Evolutionary conservation across 1,140 invertebrate genomes (phyloP).

Genomic region (Eubasilissa regina): DNA sequence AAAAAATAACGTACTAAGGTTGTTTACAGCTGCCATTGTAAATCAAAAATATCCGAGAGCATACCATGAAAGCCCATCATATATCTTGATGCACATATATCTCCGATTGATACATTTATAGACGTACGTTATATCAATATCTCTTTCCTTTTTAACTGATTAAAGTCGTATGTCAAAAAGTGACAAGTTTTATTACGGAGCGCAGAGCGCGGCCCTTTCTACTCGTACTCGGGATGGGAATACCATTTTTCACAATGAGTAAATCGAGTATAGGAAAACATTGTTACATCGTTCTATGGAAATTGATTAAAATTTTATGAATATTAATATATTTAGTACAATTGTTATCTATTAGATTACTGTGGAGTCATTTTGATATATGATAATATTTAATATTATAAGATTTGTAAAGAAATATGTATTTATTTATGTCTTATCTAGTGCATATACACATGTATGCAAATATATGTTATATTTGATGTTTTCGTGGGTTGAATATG

Average conservation of each 20-base stretch:
- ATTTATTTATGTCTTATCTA: too few relatives aligned
- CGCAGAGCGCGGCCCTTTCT: slow-evolving; percentile 27
- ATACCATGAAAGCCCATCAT: slow-evolving; percentile 49
- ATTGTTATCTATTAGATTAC: too few relatives aligned
- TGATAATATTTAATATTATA: too few relatives aligned
- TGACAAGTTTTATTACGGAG: slow-evolving; percentile 58
- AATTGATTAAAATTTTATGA: too few relatives aligned
- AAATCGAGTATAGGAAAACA: slow-evolving; percentile 15
- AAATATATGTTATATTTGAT: too few relatives aligned
- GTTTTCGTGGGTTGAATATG: too few relatives aligned
- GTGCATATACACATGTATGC: too few relatives aligned
- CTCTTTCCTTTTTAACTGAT: slow-evolving; percentile 60
- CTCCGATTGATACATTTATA: slow-evolving; percentile 56
- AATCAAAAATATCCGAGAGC: slow-evolving; percentile 55
- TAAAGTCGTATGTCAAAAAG: slow-evolving; percentile 60
- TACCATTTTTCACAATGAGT: slow-evolving; percentile 45
- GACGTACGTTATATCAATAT: slow-evolving; percentile 58
- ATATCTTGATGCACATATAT: slow-evolving; percentile 44
- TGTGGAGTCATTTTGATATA: too few relatives aligned
- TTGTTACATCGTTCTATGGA: too few relatives aligned
- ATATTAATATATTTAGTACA: too few relatives aligned
- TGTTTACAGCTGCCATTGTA: slow-evolving; percentile 26
- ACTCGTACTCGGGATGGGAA: slow-evolving; percentile 23
- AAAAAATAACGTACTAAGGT: neutral
- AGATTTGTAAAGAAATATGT: too few relatives aligned